phyloP scores from a whole-genome alignment of 2,797 vertebrate genomes.

The Hydrolagus colliei region DNA sequence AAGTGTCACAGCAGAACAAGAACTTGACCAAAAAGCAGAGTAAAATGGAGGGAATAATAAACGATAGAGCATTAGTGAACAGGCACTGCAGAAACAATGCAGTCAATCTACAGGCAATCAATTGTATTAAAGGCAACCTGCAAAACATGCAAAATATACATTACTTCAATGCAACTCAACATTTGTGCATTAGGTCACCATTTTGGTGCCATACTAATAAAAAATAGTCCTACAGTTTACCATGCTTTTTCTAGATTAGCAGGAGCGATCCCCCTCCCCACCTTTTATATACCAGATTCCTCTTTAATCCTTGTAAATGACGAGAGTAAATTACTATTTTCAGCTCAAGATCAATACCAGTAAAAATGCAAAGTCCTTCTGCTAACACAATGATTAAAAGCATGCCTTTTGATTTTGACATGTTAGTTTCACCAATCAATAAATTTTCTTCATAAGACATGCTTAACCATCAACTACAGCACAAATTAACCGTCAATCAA shows the following conservation, averaged over 20 bases:
- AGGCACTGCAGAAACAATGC: neutral
- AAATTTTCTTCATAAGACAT: neutral
- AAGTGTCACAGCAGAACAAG: neutral
- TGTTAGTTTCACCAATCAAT: neutral
- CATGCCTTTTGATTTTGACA: neutral
- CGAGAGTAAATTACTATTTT: slow-evolving; percentile 9
- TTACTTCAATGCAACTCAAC: slow-evolving; percentile 19
- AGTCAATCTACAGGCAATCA: neutral
- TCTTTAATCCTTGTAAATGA: neutral
- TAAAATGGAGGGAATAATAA: neutral
- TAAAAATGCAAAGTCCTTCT: neutral
- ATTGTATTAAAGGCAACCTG: neutral
- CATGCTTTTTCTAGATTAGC: neutral
- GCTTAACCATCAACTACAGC: slow-evolving; percentile 16
- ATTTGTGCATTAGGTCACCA: neutral
- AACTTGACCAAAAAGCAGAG: neutral
- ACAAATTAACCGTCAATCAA: neutral
- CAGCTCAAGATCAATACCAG: neutral
- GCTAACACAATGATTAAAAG: neutral
- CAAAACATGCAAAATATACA: neutral
- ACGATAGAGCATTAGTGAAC: neutral
- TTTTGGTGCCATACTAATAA: neutral
- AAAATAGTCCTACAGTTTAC: neutral
- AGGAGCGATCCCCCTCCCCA: neutral
- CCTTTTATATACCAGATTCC: neutral